Conservation (phyloP, 2,888 invertebrate species). For the Cantharis flavilabris region DNA sequence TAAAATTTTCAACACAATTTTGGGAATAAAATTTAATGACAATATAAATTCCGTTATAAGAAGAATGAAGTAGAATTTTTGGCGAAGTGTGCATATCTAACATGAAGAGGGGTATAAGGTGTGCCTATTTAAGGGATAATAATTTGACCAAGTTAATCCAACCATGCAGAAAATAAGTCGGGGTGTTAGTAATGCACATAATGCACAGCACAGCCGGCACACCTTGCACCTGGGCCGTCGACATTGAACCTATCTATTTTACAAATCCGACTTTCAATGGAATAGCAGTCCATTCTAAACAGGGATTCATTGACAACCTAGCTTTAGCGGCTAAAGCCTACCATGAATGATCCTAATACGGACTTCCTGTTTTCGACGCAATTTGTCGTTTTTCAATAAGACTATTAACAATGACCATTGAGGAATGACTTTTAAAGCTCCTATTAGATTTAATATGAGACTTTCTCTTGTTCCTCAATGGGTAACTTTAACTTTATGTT, state of each 20-base stretch:
- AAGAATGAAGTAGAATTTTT: constrained; percentile 7
- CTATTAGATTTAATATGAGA: constrained; percentile 55
- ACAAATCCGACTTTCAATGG: constrained; percentile 50
- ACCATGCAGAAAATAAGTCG: constrained; percentile 54
- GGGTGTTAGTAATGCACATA: constrained; percentile 45
- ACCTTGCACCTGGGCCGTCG: constrained; percentile 48
- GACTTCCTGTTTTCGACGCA: constrained; percentile 58
- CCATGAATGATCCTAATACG: constrained; percentile 54
- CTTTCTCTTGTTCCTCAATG: constrained; percentile 26
- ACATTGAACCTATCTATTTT: constrained; percentile 43
- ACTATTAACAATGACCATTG: constrained; percentile 53
- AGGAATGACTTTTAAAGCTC: constrained; percentile 54
- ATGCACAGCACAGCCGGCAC: constrained; percentile 35
- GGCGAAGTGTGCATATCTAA: neutral
- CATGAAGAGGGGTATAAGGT: constrained; percentile 17
- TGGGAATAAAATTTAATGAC: neutral
- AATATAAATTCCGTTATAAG: neutral
- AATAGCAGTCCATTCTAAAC: constrained; percentile 50
- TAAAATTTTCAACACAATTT: neutral
- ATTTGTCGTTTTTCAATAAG: constrained; percentile 55
- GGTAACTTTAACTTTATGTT: constrained; percentile 10
- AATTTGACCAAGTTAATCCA: constrained; percentile 46
- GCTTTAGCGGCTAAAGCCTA: constrained; percentile 49
- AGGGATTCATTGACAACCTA: constrained; percentile 51
- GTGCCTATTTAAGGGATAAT: constrained; percentile 25